phyloP scores from a whole-genome alignment of 1,140 invertebrate species.

The Bombus fervidus region DNA sequence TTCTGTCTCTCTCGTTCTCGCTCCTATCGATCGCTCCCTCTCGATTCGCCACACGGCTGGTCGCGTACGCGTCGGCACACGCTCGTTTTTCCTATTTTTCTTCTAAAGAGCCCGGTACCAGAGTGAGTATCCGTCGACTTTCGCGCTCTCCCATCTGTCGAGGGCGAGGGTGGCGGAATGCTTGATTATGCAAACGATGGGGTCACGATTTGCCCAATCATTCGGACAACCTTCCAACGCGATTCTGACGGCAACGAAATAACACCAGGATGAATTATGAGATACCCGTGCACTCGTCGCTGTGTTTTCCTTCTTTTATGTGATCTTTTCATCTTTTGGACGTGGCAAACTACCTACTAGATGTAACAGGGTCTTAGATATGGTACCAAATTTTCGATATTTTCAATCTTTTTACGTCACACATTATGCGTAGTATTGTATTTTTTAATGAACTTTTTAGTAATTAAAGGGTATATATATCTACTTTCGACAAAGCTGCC shows the following conservation, averaged over 20 bases:
- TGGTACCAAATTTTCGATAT: too few species aligned
- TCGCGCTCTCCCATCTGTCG: conserved; percentile 9
- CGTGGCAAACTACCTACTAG: too few species aligned
- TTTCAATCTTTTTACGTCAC: too few species aligned
- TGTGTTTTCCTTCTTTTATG: too few species aligned
- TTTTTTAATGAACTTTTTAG: too few species aligned
- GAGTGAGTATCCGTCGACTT: conserved; percentile 16
- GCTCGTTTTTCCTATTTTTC: conserved; percentile 54
- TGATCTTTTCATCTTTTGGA: neutral
- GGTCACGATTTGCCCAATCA: neutral
- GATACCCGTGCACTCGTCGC: neutral
- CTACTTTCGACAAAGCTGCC: too few species aligned
- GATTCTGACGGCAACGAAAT: too few species aligned
- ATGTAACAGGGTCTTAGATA: too few species aligned
- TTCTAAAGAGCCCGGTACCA: neutral
- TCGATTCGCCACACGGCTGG: conserved; percentile 28
- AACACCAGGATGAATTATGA: too few species aligned
- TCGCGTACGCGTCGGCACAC: conserved; percentile 27
- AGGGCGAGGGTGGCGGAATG: neutral
- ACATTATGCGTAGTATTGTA: too few species aligned
- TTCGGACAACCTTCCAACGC: neutral
- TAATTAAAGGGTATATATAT: too few species aligned
- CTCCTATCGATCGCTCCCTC: conserved; percentile 33
- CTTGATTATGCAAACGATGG: conserved; percentile 26
- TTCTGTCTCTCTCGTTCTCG: conserved; percentile 21